phyloP scores from a whole-genome alignment of 1,140 invertebrate genomes.

The Euura saliciscinereae region DNA sequence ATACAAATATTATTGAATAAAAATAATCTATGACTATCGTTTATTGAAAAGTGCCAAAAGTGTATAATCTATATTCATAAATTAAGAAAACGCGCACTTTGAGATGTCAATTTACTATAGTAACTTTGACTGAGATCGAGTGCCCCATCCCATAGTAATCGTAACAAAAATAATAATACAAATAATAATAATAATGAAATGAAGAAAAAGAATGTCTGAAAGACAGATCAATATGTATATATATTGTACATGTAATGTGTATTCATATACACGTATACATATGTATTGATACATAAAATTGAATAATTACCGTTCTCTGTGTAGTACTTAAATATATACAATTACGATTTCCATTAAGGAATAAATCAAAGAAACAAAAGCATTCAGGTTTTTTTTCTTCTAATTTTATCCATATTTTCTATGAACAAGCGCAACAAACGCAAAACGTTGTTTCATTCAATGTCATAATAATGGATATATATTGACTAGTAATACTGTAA shows the following conservation, averaged over 20 bases:
- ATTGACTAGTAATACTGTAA: no score
- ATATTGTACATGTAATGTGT: no score
- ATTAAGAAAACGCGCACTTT: conserved; percentile 29
- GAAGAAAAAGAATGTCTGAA: conserved; percentile 16
- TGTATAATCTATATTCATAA: conserved; percentile 18
- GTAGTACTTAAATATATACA: conserved; percentile 33
- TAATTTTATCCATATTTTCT: neutral
- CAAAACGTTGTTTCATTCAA: no score
- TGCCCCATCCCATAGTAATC: conserved; percentile 24
- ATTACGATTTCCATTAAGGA: conserved; percentile 7
- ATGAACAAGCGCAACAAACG: neutral
- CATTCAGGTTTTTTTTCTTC: conserved; percentile 3
- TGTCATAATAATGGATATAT: no score
- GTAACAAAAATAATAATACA: conserved; percentile 13
- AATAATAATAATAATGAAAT: conserved; percentile 12
- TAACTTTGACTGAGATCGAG: conserved; percentile 40
- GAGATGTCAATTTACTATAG: conserved; percentile 40
- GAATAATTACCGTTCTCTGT: conserved; percentile 29
- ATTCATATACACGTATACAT: no score
- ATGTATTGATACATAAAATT: conserved; percentile 8
- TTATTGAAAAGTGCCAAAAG: conserved; percentile 10
- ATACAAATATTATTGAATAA: conserved; percentile 26
- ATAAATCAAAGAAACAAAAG: neutral
- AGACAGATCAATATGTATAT: conserved; percentile 25
- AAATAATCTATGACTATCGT: conserved; percentile 12